Conservation (phyloP, 2,888 invertebrate species). For the Chrysotoxum bicinctum region DNA sequence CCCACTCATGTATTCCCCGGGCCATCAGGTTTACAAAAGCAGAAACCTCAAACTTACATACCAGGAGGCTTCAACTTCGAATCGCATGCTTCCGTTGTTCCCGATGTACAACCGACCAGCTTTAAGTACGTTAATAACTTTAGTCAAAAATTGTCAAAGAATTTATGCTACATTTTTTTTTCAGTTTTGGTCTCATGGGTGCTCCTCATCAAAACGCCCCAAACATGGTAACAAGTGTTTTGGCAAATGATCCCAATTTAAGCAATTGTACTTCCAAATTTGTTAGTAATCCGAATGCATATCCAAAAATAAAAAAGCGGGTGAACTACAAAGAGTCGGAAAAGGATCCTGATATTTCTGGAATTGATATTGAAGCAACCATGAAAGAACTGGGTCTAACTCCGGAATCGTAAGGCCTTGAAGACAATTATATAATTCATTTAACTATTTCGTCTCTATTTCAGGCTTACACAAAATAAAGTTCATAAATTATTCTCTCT, state of each 20-base stretch:
- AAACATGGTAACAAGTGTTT: conserved; percentile 30
- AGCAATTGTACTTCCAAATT: not conserved
- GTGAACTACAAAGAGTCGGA: not conserved
- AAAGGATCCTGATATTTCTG: conserved; percentile 9
- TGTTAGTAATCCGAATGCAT: not conserved
- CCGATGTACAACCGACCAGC: not conserved
- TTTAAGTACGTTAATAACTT: not conserved
- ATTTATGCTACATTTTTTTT: not conserved
- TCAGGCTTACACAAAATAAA: conserved; percentile 39
- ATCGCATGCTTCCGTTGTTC: not conserved
- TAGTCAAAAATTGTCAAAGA: not conserved
- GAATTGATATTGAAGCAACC: conserved; percentile 38
- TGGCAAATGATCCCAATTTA: conserved; percentile 7
- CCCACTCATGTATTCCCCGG: not conserved
- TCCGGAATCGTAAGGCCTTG: conserved; percentile 36
- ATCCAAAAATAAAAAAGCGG: conserved; percentile 15
- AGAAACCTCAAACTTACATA: not conserved
- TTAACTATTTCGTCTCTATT: not conserved
- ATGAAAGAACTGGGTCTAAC: conserved; percentile 46
- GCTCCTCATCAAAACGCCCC: not conserved
- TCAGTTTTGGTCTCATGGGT: not conserved
- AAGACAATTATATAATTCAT: not conserved
- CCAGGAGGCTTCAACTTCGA: not conserved
- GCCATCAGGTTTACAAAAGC: not conserved
- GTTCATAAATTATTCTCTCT: conserved; percentile 40